Conservation (phyloP, 2,797 vertebrate species). For the Danio tinwini region DNA sequence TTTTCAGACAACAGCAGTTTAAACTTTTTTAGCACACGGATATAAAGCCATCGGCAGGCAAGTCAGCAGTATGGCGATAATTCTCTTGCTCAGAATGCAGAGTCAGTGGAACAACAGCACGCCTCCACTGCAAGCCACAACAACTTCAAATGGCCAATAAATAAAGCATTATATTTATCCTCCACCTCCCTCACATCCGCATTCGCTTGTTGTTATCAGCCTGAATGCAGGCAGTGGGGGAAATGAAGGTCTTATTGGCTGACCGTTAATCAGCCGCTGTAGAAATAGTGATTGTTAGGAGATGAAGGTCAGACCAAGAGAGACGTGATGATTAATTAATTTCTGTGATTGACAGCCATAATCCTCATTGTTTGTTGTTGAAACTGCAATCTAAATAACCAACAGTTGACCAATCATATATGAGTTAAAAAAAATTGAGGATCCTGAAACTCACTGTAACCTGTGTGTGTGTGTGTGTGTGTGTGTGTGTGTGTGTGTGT, state of each 20-base stretch:
- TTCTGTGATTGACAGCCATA: not conserved
- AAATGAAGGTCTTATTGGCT: slow-evolving; percentile 30
- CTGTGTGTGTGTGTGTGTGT: not conserved
- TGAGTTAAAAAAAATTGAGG: not conserved
- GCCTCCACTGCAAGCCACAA: slow-evolving; percentile 17
- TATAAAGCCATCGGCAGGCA: slow-evolving; percentile 11
- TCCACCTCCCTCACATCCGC: slow-evolving; percentile 22
- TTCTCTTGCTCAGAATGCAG: slow-evolving; percentile 34
- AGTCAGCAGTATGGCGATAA: slow-evolving; percentile 5
- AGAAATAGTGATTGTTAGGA: slow-evolving; percentile 16
- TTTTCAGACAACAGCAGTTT: not conserved
- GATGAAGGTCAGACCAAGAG: not conserved
- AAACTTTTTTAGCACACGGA: not conserved
- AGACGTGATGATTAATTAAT: not conserved
- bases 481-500: not conserved
- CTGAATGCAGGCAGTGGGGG: slow-evolving; percentile 39
- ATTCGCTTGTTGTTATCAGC: slow-evolving; percentile 49
- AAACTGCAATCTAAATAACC: not conserved
- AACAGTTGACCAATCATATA: not conserved
- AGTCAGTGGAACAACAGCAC: slow-evolving; percentile 24
- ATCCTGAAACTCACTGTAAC: not conserved
- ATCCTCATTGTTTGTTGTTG: not conserved
- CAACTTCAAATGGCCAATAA: slow-evolving; percentile 40
- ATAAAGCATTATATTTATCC: slow-evolving; percentile 40
- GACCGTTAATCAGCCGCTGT: slow-evolving; percentile 37